Evolutionary conservation across 1,140 invertebrate species (phyloP), one percentile per base, ranked within the genome.

Genomic region (Orius insidiosus): DNA sequence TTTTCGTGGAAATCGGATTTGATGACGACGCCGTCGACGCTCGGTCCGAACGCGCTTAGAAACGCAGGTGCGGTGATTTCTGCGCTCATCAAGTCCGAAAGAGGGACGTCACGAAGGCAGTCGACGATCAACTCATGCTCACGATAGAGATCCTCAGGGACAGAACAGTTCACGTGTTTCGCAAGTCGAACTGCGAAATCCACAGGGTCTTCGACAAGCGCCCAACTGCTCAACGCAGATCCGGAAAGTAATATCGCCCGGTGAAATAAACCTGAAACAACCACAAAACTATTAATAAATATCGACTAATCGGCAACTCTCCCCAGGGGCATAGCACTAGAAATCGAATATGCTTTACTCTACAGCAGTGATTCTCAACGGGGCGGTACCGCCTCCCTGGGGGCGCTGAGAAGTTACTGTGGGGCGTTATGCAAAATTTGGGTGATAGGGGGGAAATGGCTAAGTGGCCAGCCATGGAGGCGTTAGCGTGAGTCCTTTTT

Each of bases 181-280:
- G 87, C 86, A 38, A 97, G 63, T 59, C 85, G 78, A 13, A 83
- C 63, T 5, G 90, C 85, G 59, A 85, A 92, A 46, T 76, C 74
- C 0, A 83, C 76, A 0, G 90, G 87, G 62, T 94, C 85, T 55
- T 87, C 80, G 1, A 93, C 85, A 34, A 93, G 67, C 0, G 90
- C 90, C 93, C 87, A 97, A 0, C 83, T 86, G 37, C 85, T 86
- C 8, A 95, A 65, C 0, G 92, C 90, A 11, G 92, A 94, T 6
- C 89, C 89, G 54, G 85, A 88, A 54, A 92, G 69, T 35, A 94
- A 65, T 30, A 93, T 71, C 3, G 84, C 80, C 33, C 86, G 76
- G 18, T 84, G 77, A 61, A 93, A 86, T 33, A 93, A 68, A 53
- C 75, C 79, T 80, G 63, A 2, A 56, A 52, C 63, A 51, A 60